Percentiles rank a stretch among this genome's conserved stretches.
phyloP scores from a whole-genome alignment of 2,888 invertebrate species.

The Zelleria hepariella region DNA sequence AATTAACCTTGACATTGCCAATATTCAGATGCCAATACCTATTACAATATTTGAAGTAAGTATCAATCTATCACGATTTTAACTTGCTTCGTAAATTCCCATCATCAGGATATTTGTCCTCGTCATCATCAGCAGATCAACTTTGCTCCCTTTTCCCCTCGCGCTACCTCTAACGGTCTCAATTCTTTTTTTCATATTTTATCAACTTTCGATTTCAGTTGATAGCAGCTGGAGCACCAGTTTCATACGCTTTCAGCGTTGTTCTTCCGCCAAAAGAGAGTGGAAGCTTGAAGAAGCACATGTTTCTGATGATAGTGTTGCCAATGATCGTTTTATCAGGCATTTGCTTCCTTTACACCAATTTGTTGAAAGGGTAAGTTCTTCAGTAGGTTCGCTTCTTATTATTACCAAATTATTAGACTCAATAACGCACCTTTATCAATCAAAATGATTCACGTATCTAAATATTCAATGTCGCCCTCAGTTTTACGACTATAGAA shows the following conservation, averaged over 20 bases:
- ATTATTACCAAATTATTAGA: too few species aligned
- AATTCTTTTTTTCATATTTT: too few species aligned
- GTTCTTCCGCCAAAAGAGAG: constrained; percentile 41
- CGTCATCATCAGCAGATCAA: not conserved
- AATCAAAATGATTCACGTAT: too few species aligned
- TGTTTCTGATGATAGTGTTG: constrained; percentile 45
- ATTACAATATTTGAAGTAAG: constrained; percentile 59
- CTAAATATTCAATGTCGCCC: too few species aligned
- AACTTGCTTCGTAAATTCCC: too few species aligned
- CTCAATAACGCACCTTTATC: too few species aligned
- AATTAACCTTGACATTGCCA: constrained; percentile 58
- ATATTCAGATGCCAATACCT: constrained; percentile 57
- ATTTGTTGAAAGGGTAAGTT: constrained; percentile 60
- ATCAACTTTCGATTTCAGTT: constrained; percentile 43
- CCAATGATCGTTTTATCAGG: constrained; percentile 47
- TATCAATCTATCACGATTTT: too few species aligned
- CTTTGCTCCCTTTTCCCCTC: too few species aligned
- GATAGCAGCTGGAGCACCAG: constrained; percentile 60
- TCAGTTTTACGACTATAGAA: too few species aligned
- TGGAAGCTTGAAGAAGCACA: constrained; percentile 41
- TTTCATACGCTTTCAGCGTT: constrained; percentile 55
- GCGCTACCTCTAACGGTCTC: too few species aligned
- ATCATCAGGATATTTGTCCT: not conserved
- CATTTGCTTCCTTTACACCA: constrained; percentile 57
- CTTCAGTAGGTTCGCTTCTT: not conserved